Evolutionary conservation across 2,888 invertebrate species (phyloP).

Genomic region (Fragum whitleyi): DNA sequence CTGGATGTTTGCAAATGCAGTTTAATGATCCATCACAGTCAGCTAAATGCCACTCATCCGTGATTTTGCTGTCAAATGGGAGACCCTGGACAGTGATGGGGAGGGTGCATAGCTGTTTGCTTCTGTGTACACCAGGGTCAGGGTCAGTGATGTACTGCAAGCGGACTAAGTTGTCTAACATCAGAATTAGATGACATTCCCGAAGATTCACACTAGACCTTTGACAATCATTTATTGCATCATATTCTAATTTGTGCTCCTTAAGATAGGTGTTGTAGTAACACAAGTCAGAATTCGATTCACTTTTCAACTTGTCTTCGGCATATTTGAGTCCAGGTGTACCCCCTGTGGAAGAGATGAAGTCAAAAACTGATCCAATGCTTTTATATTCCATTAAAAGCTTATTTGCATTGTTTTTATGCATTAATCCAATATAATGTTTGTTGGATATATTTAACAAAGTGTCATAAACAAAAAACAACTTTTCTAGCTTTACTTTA

Average conservation of each 20-base stretch:
- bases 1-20: constrained; percentile 39
- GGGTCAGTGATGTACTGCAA: constrained; percentile 36
- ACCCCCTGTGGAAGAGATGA: constrained; percentile 36
- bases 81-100: constrained; percentile 54
- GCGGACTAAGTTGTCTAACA: constrained; percentile 48
- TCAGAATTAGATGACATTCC: constrained; percentile 39
- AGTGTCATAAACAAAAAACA: constrained; percentile 37
- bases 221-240: not conserved
- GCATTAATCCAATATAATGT: constrained; percentile 44
- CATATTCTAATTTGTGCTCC: constrained; percentile 13
- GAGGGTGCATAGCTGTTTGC: constrained; percentile 54
- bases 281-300: constrained; percentile 35
- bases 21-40: constrained; percentile 44
- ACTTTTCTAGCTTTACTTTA: constrained; percentile 23
- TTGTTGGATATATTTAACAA: constrained; percentile 41
- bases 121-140: constrained; percentile 36
- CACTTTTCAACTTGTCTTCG: constrained; percentile 36
- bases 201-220: constrained; percentile 13
- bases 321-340: constrained; percentile 28
- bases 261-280: constrained; percentile 55
- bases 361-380: constrained; percentile 44
- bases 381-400: constrained; percentile 42
- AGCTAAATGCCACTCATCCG: constrained; percentile 44
- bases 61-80: constrained; percentile 38
- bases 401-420: constrained; percentile 39